Evolutionary conservation across 2,888 invertebrate genomes (phyloP), one percentile per base, ranked within the genome.

Genomic region (Melanostoma scalare): DNA sequence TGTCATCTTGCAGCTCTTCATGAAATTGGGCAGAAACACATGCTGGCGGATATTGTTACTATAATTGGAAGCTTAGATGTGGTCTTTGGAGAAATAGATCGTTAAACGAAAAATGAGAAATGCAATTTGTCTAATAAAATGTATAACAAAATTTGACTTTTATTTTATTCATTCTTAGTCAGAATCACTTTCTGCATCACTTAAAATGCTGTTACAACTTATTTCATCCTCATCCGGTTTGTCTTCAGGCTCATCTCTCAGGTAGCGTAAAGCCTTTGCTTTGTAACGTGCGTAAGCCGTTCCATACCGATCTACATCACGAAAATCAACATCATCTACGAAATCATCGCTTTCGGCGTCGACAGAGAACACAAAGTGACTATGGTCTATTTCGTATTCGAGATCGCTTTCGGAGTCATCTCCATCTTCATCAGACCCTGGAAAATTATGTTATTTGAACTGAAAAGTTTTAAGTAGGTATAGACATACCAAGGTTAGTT

Each of bases 41-140:
- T 96, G 93, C 91, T 97, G 68, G 95, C 96, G 53, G 96, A 97
- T 90, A 93, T 96, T 80, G 93, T 95, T 0, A 94, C 96, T 85
- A 93, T 96, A 82, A 94, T 96, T 86, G 96, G 95, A 90, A 92
- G 92, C 6, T 89, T 93, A 68, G 93, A 93, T 86, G 87, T 93
- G 33, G 93, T 93, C 36, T 93, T 93, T 89, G 93, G 93, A 56
- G 93, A 93, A 87, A 88, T 93, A 40, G 93, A 93, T 89, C 92
- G 93, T 86, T 93, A 88, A 63, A 69, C 1, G 20, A 33, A 1
- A 55, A 55, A 69, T 5, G 20, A 33, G 3, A 55, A 55, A 69
- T 63, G 60, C 20, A 10, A 33, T 46, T 10, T 8, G 3, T 44
- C 6, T 30, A 35, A 44, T 35, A 31, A 75, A 52, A 2, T n/a